Conservation (phyloP, 23 tunicate genomes). For the Halocynthia aurantium region DNA sequence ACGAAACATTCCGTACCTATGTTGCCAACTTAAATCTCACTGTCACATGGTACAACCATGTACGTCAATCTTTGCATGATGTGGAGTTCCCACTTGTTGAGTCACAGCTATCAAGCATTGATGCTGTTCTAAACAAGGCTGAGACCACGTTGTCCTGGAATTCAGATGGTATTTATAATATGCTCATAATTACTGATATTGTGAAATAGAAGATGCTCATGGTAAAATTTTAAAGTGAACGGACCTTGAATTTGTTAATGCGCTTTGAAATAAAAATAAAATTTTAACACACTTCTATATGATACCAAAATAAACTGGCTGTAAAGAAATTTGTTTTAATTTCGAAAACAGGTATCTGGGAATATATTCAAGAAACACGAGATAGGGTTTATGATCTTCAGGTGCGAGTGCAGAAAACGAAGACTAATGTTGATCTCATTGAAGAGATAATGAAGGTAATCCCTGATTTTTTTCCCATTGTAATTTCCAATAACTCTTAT, state of each 20-base stretch:
- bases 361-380: slow-evolving; percentile 71
- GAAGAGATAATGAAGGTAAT: slow-evolving; percentile 88
- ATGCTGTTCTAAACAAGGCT: slow-evolving; percentile 50
- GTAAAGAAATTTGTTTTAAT: neutral
- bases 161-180: slow-evolving; percentile 44
- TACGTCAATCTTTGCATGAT: slow-evolving; percentile 60
- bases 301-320: too few relatives aligned
- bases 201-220: too few relatives aligned
- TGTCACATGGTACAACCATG: slow-evolving; percentile 85
- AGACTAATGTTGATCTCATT: slow-evolving; percentile 71
- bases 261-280: too few relatives aligned
- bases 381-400: slow-evolving; percentile 75
- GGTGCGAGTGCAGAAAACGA: slow-evolving; percentile 80
- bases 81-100: slow-evolving; percentile 90
- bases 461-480: neutral
- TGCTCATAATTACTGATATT: too few relatives aligned
- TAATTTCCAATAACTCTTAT: neutral
- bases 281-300: too few relatives aligned
- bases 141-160: slow-evolving; percentile 74
- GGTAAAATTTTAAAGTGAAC: neutral
- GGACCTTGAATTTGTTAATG: too few relatives aligned
- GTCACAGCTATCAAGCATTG: slow-evolving; percentile 70
- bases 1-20: slow-evolving; percentile 73
- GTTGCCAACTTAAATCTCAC: slow-evolving; percentile 68
- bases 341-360: slow-evolving; percentile 59